Conservation (phyloP, 2,113 vertebrate genomes). For the Crotalus tigris region DNA sequence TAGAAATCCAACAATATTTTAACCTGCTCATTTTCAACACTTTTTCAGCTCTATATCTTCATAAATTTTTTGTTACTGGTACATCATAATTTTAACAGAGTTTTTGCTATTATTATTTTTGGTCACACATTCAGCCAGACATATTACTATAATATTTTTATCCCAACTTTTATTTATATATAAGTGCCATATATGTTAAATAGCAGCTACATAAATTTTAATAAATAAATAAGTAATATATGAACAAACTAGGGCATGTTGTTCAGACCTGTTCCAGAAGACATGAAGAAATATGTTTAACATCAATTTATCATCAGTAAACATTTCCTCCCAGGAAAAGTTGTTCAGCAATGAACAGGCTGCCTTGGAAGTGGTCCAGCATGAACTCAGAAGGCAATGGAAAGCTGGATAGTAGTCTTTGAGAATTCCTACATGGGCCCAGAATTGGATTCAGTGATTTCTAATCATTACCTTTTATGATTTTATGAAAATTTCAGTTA, state of each 20-base stretch:
- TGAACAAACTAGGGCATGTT: background rate
- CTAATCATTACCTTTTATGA: background rate
- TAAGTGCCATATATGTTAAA: background rate
- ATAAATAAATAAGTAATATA: background rate
- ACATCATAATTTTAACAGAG: background rate
- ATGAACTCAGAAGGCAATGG: background rate
- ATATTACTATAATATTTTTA: background rate
- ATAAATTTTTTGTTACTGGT: background rate
- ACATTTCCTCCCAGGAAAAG: background rate
- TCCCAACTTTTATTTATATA: background rate
- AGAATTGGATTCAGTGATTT: background rate
- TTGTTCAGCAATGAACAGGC: background rate
- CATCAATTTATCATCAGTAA: background rate
- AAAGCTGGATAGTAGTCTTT: background rate
- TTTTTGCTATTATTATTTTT: background rate
- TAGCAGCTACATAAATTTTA: background rate
- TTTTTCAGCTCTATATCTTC: background rate
- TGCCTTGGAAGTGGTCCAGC: background rate
- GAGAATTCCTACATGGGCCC: background rate
- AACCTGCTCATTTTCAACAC: background rate
- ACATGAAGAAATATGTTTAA: background rate
- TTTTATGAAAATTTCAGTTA: background rate
- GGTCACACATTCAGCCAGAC: background rate
- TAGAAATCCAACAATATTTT: background rate
- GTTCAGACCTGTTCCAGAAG: background rate